A percentile compares a stretch with the other conserved stretches of the same genome.
Evolutionary conservation across 2,888 invertebrate species (phyloP).

Genomic region (Micropterix aruncella): DNA sequence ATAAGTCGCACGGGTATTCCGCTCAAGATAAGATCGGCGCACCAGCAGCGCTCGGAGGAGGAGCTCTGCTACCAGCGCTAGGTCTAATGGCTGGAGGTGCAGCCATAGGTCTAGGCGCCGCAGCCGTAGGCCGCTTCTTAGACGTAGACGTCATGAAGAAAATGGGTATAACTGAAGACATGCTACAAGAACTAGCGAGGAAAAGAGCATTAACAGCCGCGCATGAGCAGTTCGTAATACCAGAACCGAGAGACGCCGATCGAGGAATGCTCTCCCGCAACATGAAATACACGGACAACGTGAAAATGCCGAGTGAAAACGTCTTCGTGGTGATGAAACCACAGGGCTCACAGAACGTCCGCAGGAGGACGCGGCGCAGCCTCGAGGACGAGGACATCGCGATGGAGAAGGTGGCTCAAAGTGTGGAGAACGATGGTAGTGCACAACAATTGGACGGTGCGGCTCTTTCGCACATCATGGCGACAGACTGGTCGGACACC

Average conservation of each 20-base stretch:
- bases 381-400: constrained; percentile 27
- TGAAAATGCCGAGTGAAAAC: constrained; percentile 39
- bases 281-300: constrained; percentile 33
- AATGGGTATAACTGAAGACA: constrained; percentile 24
- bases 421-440: constrained; percentile 17
- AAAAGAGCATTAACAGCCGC: constrained; percentile 33
- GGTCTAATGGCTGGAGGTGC: constrained; percentile 73
- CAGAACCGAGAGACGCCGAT: constrained; percentile 16
- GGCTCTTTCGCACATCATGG: constrained; percentile 32
- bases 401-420: constrained; percentile 19
- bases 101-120: constrained; percentile 66
- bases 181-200: constrained; percentile 36
- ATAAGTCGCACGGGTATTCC: constrained; percentile 15
- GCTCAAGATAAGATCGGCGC: constrained; percentile 53
- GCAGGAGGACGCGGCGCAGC: constrained; percentile 6
- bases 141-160: constrained; percentile 48
- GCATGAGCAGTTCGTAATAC: constrained; percentile 21
- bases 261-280: constrained; percentile 29
- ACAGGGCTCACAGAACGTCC: constrained; percentile 16
- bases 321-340: constrained; percentile 32
- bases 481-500: constrained; percentile 57
- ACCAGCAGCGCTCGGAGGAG: constrained; percentile 33
- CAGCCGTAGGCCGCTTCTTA: constrained; percentile 59
- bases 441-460: constrained; percentile 19
- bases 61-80: constrained; percentile 56